Evolutionary conservation across 1,140 invertebrate species (phyloP), one percentile per base, ranked within the genome.

Genomic region (Drosophila ambigua): DNA sequence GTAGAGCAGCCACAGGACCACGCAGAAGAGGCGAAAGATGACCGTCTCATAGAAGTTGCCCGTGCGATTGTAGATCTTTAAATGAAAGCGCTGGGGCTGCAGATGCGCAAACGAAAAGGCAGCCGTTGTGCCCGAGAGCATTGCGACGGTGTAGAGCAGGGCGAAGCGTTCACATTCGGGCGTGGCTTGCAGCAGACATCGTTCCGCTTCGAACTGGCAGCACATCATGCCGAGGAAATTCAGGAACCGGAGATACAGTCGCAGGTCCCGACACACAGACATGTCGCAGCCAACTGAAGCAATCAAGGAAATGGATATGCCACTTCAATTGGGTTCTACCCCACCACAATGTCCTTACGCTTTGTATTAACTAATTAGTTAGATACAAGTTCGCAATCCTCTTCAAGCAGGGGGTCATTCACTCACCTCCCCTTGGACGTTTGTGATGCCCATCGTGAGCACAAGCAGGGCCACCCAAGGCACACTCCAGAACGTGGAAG

Each of bases 41-140:
- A 77, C 2, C 2, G 54, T 55, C 13, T 83, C 84, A 15, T 83
- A 83, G 23, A 71, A 54, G 51, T 88, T 88, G 13, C 83, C 83
- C 2, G 83, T 88, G 13, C 66, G 41, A 20, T 77, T 88, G n/a
- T 88, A 77, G 5, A 71, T 6, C 4, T 0, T 0, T 6, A 83
- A 31, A 13, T 65, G 63, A 2, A 88, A 62, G 0, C 11, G 26
- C 1, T 77, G 13, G 7, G 83, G 62, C 5, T 67, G 23, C 6
- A 83, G 5, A 35, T 74, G 57, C 2, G 55, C 72, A 5, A 43
- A 83, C 2, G 55, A 20, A 13, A 87, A 72, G 57, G 62, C 50
- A 4, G 9, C 45, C 0, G 69, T 8, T 2, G 52, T 24, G 0
- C 31, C 39, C 0, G 5, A 39, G 5, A 78, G 16, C 1, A 78